Percentiles rank a stretch among this genome's conserved stretches.
These are phyloP conservation scores for Peromyscus eremicus DNA, from an alignment of 2,797 vertebrate species.

Conservation along the genomic window DNA sequence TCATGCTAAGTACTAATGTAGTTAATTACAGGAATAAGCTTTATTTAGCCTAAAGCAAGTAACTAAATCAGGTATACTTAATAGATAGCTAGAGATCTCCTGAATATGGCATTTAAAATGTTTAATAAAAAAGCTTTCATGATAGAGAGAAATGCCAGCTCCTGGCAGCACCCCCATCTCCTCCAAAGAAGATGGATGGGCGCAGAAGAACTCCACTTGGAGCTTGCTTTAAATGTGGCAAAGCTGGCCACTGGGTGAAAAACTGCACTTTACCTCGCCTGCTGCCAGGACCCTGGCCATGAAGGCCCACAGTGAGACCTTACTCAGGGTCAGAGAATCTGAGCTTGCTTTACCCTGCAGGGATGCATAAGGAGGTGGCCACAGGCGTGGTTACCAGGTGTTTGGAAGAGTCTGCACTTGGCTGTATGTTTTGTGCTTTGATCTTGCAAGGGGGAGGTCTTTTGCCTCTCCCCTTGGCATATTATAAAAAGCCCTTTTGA, in stretches of 20 bases:
- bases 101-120: background rate
- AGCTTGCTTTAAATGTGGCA: background rate
- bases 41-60: background rate
- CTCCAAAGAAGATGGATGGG: background rate
- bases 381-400: too few relatives aligned
- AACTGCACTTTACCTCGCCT: background rate
- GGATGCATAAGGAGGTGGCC: too few relatives aligned
- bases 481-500: too few relatives aligned
- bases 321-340: too few relatives aligned
- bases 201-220: background rate
- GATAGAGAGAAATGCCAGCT: background rate
- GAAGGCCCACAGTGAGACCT: too few relatives aligned
- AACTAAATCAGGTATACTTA: background rate
- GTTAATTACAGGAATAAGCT: background rate
- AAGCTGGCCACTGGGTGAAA: background rate
- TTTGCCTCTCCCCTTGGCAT: too few relatives aligned
- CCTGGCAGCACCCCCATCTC: background rate
- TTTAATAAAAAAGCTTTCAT: background rate
- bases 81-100: background rate
- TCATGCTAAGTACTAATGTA: background rate
- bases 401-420: too few relatives aligned
- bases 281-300: background rate
- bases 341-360: too few relatives aligned
- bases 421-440: too few relatives aligned
- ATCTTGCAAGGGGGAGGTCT: too few relatives aligned